Conservation (phyloP, 2,888 invertebrate species). For the Phengaris arion region DNA sequence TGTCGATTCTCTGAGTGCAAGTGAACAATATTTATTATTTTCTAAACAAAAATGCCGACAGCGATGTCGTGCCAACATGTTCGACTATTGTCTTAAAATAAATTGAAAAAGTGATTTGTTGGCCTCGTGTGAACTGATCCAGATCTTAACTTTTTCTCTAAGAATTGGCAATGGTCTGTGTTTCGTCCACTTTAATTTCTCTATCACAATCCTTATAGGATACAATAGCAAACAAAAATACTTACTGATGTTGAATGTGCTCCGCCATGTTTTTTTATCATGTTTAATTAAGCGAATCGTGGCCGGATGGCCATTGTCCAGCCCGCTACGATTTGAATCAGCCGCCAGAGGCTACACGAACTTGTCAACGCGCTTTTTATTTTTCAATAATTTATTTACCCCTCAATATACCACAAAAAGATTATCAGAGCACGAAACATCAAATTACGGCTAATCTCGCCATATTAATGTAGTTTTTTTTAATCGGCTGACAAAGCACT, state of each 20-base stretch:
- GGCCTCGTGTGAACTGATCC: slow-evolving; percentile 19
- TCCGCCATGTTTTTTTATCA: slow-evolving; percentile 57
- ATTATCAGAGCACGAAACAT: slow-evolving; percentile 33
- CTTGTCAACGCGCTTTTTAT: slow-evolving; percentile 62
- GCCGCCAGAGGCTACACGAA: slow-evolving; percentile 56
- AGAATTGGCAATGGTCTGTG: slow-evolving; percentile 7
- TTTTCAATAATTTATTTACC: slow-evolving; percentile 61
- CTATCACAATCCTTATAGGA: slow-evolving; percentile 29
- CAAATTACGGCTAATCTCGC: no score
- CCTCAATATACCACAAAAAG: slow-evolving; percentile 58
- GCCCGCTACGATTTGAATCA: slow-evolving; percentile 71
- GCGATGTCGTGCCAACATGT: slow-evolving; percentile 17
- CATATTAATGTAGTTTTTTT: no score
- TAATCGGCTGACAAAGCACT: no score
- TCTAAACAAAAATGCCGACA: slow-evolving; percentile 21
- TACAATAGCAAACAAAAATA: slow-evolving; percentile 39
- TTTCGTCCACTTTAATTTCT: slow-evolving; percentile 7
- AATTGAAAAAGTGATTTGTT: slow-evolving; percentile 28
- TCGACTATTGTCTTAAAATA: slow-evolving; percentile 28
- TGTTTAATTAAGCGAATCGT: slow-evolving; percentile 73
- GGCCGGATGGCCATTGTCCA: slow-evolving; percentile 69
- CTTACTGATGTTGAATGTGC: slow-evolving; percentile 44
- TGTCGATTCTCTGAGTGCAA: slow-evolving; percentile 16
- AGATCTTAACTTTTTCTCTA: slow-evolving; percentile 9
- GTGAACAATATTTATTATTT: slow-evolving; percentile 14